These are phyloP conservation scores for Psittacus erithacus DNA, from an alignment of 2,113 vertebrate species.

Conservation along the genomic window DNA sequence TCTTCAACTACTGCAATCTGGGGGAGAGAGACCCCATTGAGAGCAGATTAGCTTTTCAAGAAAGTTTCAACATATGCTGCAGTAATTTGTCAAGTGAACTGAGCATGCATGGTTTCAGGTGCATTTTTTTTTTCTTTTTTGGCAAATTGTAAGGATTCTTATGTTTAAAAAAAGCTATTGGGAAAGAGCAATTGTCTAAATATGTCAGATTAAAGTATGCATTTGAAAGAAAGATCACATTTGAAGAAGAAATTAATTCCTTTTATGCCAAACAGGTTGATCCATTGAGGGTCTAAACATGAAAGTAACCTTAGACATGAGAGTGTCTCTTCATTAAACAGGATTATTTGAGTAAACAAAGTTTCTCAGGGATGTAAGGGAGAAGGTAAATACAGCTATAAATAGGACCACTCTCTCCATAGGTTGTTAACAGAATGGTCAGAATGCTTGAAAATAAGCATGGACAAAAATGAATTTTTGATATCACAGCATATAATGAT, in stretches of 20 bases:
- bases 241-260: background rate
- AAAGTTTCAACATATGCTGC: background rate
- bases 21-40: background rate
- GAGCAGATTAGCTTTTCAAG: background rate
- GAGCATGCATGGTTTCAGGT: background rate
- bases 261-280: background rate
- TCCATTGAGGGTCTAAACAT: background rate
- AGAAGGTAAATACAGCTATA: background rate
- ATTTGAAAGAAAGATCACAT: background rate
- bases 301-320: background rate
- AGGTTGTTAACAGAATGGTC: background rate
- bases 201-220: background rate
- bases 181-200: background rate
- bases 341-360: background rate
- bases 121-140: background rate
- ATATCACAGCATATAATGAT: background rate
- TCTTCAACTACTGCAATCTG: slow-evolving; percentile 95
- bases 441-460: background rate
- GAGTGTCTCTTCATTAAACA: background rate
- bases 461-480: background rate
- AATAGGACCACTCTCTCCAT: background rate
- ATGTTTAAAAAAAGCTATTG: background rate
- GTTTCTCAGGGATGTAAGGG: background rate
- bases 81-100: background rate
- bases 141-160: background rate